These are phyloP conservation scores for Caenorhabditis zanzibari DNA, from an alignment of 2,888 invertebrate genomes.

Conservation along the genomic window DNA sequence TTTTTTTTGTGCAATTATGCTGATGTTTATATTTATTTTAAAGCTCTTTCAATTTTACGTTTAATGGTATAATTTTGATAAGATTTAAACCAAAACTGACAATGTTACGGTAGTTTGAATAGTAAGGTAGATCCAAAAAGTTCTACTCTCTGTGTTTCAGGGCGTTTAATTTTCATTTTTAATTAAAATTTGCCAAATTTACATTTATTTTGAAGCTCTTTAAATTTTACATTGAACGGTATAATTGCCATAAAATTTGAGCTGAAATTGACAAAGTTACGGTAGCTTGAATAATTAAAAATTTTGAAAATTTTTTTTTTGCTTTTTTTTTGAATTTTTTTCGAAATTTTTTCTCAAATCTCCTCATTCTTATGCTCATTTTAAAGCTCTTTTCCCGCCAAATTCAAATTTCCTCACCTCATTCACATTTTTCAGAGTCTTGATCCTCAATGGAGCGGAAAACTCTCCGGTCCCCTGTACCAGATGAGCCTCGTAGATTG, in stretches of 20 bases:
- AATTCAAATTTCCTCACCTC: conserved; percentile 12
- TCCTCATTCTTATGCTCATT: conserved; percentile 2
- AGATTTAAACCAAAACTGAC: no score
- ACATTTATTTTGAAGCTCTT: no score
- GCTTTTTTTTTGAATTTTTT: neutral
- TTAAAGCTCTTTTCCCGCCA: neutral
- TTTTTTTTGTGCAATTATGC: no score
- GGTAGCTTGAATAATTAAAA: neutral
- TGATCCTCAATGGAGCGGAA: conserved; percentile 42
- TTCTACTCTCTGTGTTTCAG: no score
- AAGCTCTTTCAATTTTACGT: no score
- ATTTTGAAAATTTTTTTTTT: no score
- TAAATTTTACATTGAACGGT: neutral
- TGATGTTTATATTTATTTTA: no score
- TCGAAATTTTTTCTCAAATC: neutral
- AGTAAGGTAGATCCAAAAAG: no score
- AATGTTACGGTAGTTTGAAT: no score
- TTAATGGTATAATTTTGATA: no score
- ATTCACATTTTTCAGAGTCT: conserved; percentile 22
- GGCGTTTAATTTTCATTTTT: no score
- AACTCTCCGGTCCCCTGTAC: conserved; percentile 56
- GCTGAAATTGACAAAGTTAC: neutral
- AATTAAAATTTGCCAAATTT: no score
- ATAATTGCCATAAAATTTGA: neutral
- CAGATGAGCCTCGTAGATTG: conserved; percentile 54